Evolutionary conservation across 2,797 vertebrate species (phyloP), one percentile per base, ranked within the genome.

Genomic region (Melanotaenia maccullochi): DNA sequence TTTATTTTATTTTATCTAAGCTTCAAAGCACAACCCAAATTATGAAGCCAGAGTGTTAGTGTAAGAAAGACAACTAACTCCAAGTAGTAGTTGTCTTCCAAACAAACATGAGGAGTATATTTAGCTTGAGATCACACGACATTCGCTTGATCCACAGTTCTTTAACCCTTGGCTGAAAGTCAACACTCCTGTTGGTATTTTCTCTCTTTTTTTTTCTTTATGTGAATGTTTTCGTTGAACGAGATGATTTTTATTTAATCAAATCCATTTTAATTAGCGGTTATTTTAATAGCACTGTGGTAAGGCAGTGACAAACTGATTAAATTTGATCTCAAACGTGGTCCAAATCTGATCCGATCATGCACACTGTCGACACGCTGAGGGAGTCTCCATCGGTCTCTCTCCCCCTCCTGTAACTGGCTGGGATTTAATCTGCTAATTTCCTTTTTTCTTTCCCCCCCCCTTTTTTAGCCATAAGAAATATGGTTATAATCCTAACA

Each of bases 21-120:
- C 64, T 85, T 86, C 72, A 79, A 77, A 87, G 75, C 83, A 87
- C 54, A 77, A 82, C 83, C 84, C 47, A 75, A 73, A 83, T 60
- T 58, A 72, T 58, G 30, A 85, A 86, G 82, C 72, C 73, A 67
- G 71, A 86, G 78, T 73, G 78, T 72, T 60, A 35, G 76, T 47
- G 73, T 65, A 73, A 87, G 69, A 74, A 76, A 60, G 75, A 78
- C 66, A 30, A 30, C 52, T 6, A 65, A 73, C 69, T 38, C 61
- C 58, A 36, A 65, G 60, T 54, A 57, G n/a, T 68, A 65, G 71
- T 44, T 9, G 44, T 76, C 9, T 69, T 25, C 22, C 44, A 61
- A 81, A 79, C 62, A 68, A 63, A 65, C 9, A 60, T 7, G 56
- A 65, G 68, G 58, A 8, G 9, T 75, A 81, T 73, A 82, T 83